A percentile compares a stretch with the other conserved stretches of the same genome.
Conservation (phyloP, 1,140 invertebrate genomes). For the Bradynema listronoti region DNA sequence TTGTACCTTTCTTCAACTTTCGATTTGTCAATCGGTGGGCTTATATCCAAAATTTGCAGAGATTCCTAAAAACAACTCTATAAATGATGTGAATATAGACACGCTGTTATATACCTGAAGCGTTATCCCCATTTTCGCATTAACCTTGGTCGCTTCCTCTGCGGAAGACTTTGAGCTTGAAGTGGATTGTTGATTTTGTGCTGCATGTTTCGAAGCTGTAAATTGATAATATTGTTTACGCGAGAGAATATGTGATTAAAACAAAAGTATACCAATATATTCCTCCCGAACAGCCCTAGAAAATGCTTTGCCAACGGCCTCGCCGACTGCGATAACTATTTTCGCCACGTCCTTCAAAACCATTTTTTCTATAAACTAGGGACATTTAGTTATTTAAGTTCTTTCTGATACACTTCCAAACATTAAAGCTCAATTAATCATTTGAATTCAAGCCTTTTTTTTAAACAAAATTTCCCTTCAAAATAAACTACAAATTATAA, state of each 20-base stretch:
- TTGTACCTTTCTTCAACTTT: conserved; percentile 7
- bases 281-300: background rate
- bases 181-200: conserved; percentile 1
- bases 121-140: background rate
- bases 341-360: background rate
- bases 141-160: background rate
- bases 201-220: conserved; percentile 2
- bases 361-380: no score
- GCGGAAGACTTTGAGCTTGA: background rate
- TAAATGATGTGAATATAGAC: background rate
- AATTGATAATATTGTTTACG: background rate
- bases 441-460: no score
- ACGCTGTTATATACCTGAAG: background rate
- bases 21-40: background rate
- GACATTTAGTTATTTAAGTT: no score
- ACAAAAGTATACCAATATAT: conserved; percentile 1
- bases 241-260: background rate
- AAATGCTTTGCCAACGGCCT: conserved; percentile 6
- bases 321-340: conserved; percentile 1
- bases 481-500: no score
- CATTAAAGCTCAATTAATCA: no score
- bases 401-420: no score
- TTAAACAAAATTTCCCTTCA: no score
- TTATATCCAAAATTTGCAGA: conserved; percentile 3
- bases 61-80: background rate